A percentile compares a stretch with the other conserved stretches of the same genome.
Conservation (phyloP, 2,888 invertebrate genomes). For the Formica aserva region DNA sequence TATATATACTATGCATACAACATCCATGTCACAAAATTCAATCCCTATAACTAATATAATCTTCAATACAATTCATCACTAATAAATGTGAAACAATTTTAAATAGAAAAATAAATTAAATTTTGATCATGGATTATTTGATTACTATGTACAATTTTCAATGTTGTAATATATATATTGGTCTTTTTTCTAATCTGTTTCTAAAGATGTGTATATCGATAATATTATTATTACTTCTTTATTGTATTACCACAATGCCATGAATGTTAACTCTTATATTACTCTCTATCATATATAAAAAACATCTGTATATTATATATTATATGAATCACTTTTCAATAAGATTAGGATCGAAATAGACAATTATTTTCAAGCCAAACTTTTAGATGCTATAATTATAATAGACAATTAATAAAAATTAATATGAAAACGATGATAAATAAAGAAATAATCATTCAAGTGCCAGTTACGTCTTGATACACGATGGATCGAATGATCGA, state of each 20-base stretch:
- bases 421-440: conserved; percentile 7
- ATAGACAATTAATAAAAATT: conserved; percentile 9
- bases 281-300: conserved; percentile 54
- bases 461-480: conserved; percentile 30
- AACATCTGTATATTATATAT: conserved; percentile 64
- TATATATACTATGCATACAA: not conserved
- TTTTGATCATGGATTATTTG: conserved; percentile 30
- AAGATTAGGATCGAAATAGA: not conserved
- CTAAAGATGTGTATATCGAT: conserved; percentile 12
- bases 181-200: conserved; percentile 18
- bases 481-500: conserved; percentile 62
- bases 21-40: conserved; percentile 29
- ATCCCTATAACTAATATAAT: not conserved
- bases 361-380: conserved; percentile 26
- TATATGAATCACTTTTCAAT: conserved; percentile 11
- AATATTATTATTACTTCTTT: not conserved
- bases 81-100: not conserved
- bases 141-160: conserved; percentile 39
- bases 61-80: not conserved
- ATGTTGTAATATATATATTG: not conserved
- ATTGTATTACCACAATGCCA: conserved; percentile 24
- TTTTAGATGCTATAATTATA: not conserved
- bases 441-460: conserved; percentile 15
- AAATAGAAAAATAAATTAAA: conserved; percentile 7
- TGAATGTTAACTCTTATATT: conserved; percentile 24